Base-by-base conservation (phyloP, 2,797 vertebrate genomes). In the Mico argentatus region DNA sequence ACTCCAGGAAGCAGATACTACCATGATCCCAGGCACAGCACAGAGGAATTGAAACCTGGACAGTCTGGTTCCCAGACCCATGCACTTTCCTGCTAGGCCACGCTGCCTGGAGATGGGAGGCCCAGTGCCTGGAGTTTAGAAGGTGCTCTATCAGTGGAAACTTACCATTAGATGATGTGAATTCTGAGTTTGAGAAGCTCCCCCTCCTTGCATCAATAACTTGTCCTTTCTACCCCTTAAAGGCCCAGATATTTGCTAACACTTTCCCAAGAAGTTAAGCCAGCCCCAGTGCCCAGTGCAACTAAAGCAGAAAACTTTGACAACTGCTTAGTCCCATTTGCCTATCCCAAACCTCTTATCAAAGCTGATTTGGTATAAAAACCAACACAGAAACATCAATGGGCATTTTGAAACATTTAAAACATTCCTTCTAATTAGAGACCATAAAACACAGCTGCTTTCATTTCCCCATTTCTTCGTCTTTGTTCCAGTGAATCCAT, bases 381-480 rank as follows among this genome's bases (percentile, higher is more conserved):
- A 61, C 36, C 2, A 50, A 75, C 1, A 12, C 11, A 67, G 80
- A 91, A 77, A 82, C 44, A 80, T 27, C 39, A 82, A 59, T 5
- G 9, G 30, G n/a, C 27, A 73, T 85, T 92, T 59, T 19, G 44
- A 87, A 90, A 73, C 64, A 39, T 44, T 94, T 83, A 17, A 10
- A 50, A 91, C 59, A 75, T 64, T 76, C 48, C 64, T 77, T 70
- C 10, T 61, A 55, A 90, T 77, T 33, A 57, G 50, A 94, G 95
- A 41, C 52, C 57, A 36, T 57, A 50, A 84, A 94, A 95, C 85
- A 83, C 80, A 93, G 90, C 86, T 89, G 83, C 79, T 67, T 48
- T 82, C 41, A 50, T 79, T 92, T 95, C 81, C 4, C 44, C 2
- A 24, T 81, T 83, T 88, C 80, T 87, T 64, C 93, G 36, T 48